These are phyloP conservation scores for Drosophila rufa DNA, from an alignment of 1,140 invertebrate species.

Conservation along the genomic window DNA sequence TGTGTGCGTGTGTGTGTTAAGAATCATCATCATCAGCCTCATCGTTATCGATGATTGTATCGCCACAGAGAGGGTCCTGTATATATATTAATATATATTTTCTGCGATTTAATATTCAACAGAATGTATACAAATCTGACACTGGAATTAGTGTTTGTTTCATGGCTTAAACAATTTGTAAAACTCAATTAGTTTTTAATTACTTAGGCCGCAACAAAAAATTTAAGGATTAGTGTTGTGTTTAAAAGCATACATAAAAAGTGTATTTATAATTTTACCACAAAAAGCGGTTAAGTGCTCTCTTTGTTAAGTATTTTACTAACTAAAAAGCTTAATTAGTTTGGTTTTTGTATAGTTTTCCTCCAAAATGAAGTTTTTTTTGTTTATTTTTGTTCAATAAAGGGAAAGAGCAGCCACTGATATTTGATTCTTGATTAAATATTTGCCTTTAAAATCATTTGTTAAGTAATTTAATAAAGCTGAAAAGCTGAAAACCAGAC, in stretches of 20 bases:
- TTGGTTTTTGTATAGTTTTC: no score
- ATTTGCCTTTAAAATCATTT: no score
- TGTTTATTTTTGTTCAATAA: not conserved
- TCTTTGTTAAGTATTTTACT: no score
- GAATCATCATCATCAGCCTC: slow-evolving; percentile 15
- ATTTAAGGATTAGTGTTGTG: no score
- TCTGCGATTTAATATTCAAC: not conserved
- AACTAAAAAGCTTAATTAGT: no score
- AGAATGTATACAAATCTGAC: not conserved
- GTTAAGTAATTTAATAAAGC: no score
- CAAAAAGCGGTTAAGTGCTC: no score
- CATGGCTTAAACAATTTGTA: not conserved
- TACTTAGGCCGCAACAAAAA: not conserved
- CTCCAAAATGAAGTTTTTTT: no score
- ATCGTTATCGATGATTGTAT: slow-evolving; percentile 16
- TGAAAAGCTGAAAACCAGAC: no score
- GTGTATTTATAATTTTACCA: not conserved
- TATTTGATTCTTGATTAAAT: no score
- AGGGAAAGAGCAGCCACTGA: not conserved
- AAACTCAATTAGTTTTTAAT: slow-evolving; percentile 3
- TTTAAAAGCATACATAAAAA: not conserved
- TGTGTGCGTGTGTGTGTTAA: slow-evolving; percentile 4
- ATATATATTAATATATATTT: not conserved
- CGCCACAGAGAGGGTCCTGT: not conserved
- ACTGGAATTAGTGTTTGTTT: not conserved